Evolutionary conservation across 2,113 vertebrate species (phyloP).

Genomic region (Zosterops borbonicus): DNA sequence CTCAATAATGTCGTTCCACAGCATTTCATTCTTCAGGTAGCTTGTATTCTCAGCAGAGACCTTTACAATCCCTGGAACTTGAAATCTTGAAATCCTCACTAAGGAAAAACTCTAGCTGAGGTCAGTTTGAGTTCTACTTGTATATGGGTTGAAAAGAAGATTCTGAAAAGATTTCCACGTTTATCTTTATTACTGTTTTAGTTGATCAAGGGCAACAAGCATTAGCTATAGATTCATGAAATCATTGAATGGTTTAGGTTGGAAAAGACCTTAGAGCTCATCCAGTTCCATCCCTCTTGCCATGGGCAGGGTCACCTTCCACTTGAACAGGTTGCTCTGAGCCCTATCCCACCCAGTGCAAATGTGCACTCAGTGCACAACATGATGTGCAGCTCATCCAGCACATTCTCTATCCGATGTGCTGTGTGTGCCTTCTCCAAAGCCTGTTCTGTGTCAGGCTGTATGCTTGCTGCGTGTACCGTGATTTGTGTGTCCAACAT

Average conservation of each 20-base stretch:
- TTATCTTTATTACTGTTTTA: not conserved
- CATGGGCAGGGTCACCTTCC: no score
- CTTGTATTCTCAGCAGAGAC: not conserved
- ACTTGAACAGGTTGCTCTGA: not conserved
- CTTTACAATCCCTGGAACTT: not conserved
- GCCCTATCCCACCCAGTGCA: not conserved
- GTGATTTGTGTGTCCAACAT: not conserved
- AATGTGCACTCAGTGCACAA: fast-evolving
- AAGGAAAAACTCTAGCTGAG: not conserved
- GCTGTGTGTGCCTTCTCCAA: not conserved
- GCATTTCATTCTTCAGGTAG: conserved; percentile 19
- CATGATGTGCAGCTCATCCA: not conserved
- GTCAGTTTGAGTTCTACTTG: not conserved
- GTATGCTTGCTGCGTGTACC: not conserved
- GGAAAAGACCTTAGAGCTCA: not conserved
- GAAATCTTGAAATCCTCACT: not conserved
- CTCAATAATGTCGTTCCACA: not conserved
- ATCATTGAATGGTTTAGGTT: not conserved
- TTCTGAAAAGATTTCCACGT: not conserved
- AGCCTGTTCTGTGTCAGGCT: not conserved
- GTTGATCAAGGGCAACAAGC: not conserved
- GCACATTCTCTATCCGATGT: not conserved
- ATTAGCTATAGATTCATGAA: not conserved
- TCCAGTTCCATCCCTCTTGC: not conserved
- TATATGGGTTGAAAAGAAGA: not conserved